A percentile compares a stretch with the other conserved stretches of the same genome.
phyloP scores from a whole-genome alignment of 1,140 invertebrate species.

The Cydia amplana region DNA sequence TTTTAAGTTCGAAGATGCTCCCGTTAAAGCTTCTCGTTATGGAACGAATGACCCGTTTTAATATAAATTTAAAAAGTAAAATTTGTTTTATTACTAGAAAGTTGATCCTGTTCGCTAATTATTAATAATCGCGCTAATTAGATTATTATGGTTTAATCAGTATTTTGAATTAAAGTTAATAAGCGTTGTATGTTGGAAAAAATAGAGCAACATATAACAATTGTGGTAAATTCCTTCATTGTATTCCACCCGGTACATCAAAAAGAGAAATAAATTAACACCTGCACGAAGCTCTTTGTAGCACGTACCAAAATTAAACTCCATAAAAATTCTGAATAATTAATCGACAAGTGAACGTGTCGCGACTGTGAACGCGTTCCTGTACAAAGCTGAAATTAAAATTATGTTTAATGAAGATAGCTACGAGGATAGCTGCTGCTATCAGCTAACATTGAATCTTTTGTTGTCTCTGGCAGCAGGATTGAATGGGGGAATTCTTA shows the following conservation, averaged over 20 bases:
- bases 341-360: constrained; percentile 26
- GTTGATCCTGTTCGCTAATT: no score
- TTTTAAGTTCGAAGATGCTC: no score
- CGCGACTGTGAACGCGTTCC: constrained; percentile 13
- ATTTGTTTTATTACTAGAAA: no score
- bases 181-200: no score
- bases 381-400: constrained; percentile 61
- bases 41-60: no score
- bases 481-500: constrained; percentile 68
- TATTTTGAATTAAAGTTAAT: no score
- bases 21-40: no score
- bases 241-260: not conserved
- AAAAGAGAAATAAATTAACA: constrained; percentile 26
- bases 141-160: no score
- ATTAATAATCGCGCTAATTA: no score
- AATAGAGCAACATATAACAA: no score
- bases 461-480: constrained; percentile 66
- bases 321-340: constrained; percentile 23
- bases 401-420: constrained; percentile 72
- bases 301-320: constrained; percentile 25
- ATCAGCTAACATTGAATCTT: constrained; percentile 60
- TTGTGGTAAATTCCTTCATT: not conserved
- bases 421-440: constrained; percentile 44
- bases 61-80: no score
- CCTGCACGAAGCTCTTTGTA: not conserved